Evolutionary conservation across 2,888 invertebrate genomes (phyloP).

Genomic region (Ornithoptera alexandrae): DNA sequence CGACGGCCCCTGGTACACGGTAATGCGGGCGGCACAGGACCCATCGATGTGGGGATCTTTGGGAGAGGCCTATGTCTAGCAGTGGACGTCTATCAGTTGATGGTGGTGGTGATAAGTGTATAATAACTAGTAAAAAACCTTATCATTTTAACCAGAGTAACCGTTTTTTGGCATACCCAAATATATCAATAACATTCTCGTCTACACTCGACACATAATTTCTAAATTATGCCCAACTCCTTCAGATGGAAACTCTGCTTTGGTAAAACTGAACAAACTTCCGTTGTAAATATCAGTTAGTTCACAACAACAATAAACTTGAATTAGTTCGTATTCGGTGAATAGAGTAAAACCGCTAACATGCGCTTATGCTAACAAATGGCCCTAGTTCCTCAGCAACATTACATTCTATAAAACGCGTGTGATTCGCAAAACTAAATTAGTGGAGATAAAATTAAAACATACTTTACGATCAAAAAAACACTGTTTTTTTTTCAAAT

Average conservation of each 20-base stretch:
- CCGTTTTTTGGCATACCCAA: not conserved
- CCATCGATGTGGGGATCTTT: no score
- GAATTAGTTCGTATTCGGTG: conserved; percentile 11
- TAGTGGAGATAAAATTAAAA: not conserved
- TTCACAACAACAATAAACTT: conserved; percentile 1
- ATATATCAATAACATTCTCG: not conserved
- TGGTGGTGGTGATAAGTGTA: no score
- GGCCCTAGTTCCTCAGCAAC: not conserved
- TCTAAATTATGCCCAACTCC: not conserved
- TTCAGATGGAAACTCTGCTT: not conserved
- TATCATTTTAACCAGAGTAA: not conserved
- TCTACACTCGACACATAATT: not conserved
- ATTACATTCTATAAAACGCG: not conserved
- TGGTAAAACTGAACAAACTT: conserved; percentile 2
- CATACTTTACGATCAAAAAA: no score
- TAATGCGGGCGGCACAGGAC: no score
- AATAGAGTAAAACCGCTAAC: not conserved
- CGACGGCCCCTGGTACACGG: no score
- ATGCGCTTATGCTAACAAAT: conserved; percentile 3
- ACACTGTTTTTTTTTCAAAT: no score
- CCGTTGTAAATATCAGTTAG: conserved; percentile 4
- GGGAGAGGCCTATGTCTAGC: no score
- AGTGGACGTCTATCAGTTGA: no score
- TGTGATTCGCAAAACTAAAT: not conserved
- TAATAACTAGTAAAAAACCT: not conserved